Base-by-base conservation (phyloP, 1,140 invertebrate species). In the Campodea augens region DNA sequence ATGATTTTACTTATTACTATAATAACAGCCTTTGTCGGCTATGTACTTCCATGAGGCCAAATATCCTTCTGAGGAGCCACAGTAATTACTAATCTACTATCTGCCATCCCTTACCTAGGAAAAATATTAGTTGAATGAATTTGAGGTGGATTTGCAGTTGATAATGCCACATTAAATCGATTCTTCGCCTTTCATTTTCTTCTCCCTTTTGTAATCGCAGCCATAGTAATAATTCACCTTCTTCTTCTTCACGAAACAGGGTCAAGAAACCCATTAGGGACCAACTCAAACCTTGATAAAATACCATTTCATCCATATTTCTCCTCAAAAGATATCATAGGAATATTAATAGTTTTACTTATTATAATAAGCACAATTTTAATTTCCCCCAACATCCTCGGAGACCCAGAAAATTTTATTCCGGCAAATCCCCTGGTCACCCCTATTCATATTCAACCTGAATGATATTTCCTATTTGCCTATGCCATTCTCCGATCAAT, bases 401-500 rank as follows among this genome's bases (percentile, higher is more conserved):
- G 65, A 51, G 75, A 79, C 52, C 66, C 69, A 15, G 74, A 77
- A 66, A 78, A 78, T 64, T 80, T 77, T 65, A 70, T 63, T 15
- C 64, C 67, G n/a, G 74, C 74, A 36, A 76, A 78, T 49, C 67
- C 71, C n/a, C 54, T 78, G 67, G 65, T 74, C 19, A 79, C 76
- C 0, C 76, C 75, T 2, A 53, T 66, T 29, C 75, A 78, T 62
- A 79, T 80, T 68, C 70, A 79, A 69, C 76, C 75, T 46, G 75
- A 79, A 70, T 79, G 73, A 71, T 79, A 79, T 60, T 80, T 80
- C 60, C 61, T 78, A 67, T 79, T 78, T 69, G 74, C 74, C 21
- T 79, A 81, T 59, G 72, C 75, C 19, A 81, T 81, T 66, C 52
- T 80, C 55, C 75, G 74, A 41, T 72, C 74, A 47, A 76, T 81